phyloP scores from a whole-genome alignment of 2,888 invertebrate genomes.

The Asteroscopus sphinx region DNA sequence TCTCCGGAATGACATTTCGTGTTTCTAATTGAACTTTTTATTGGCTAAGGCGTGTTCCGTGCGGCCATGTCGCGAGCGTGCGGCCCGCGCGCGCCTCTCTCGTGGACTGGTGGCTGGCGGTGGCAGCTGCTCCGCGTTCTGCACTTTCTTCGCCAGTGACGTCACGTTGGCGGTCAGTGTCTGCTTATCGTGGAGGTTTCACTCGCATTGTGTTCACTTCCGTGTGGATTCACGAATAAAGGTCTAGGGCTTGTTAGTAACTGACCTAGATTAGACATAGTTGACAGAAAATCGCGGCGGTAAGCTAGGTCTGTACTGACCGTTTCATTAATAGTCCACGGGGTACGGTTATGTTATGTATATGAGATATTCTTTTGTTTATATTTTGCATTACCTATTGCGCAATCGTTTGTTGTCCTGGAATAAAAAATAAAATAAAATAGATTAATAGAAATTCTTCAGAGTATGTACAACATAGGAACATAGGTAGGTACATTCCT shows the following conservation, averaged over 20 bases:
- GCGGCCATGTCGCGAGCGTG: constrained; percentile 64
- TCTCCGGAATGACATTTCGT: constrained; percentile 80
- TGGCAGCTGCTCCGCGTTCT: constrained; percentile 31
- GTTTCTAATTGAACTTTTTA: constrained; percentile 50
- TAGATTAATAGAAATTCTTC: background rate
- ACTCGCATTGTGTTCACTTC: constrained; percentile 59
- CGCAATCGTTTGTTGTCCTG: too few relatives aligned
- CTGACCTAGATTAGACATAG: constrained; percentile 26
- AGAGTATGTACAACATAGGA: background rate
- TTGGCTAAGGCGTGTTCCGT: constrained; percentile 51
- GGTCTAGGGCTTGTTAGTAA: constrained; percentile 51
- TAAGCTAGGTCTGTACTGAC: constrained; percentile 2
- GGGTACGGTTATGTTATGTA: too few relatives aligned
- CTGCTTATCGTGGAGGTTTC: constrained; percentile 61
- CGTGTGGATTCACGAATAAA: constrained; percentile 51
- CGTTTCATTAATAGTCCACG: background rate
- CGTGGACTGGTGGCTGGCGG: constrained; percentile 66
- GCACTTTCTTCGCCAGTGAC: constrained; percentile 65
- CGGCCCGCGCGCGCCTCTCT: constrained; percentile 69
- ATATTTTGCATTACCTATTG: too few relatives aligned
- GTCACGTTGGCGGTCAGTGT: constrained; percentile 70
- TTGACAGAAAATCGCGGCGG: constrained; percentile 1
- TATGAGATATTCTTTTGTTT: too few relatives aligned
- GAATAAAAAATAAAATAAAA: background rate
- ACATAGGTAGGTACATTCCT: background rate